These are phyloP conservation scores for Enhydra lutris DNA, from an alignment of 2,113 vertebrate species.

Conservation along the genomic window DNA sequence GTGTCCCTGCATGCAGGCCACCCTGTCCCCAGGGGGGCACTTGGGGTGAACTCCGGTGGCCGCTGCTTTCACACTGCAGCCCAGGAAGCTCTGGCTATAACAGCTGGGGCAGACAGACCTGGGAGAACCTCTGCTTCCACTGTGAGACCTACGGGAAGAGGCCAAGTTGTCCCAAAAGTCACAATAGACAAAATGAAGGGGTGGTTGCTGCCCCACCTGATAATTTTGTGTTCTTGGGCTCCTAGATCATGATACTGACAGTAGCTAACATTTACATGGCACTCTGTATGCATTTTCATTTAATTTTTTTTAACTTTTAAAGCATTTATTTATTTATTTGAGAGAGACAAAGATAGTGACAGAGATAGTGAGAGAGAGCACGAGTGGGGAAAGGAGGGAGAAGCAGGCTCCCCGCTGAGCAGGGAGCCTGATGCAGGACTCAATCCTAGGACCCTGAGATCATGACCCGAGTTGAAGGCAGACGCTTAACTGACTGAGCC, in stretches of 20 bases:
- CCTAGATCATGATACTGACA: not conserved
- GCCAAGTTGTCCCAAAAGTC: not conserved
- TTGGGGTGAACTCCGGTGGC: not conserved
- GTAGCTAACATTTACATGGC: not conserved
- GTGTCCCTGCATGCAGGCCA: not conserved
- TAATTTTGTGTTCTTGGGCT: not conserved
- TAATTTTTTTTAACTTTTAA: not conserved
- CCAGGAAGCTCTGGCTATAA: not conserved
- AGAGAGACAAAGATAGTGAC: not conserved
- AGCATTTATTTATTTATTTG: not conserved
- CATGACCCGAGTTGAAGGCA: too few relatives aligned
- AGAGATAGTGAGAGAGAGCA: too few relatives aligned
- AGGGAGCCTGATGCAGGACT: too few relatives aligned
- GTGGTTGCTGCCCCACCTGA: not conserved
- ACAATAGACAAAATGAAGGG: not conserved
- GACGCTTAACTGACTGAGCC: too few relatives aligned
- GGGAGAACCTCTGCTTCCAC: not conserved
- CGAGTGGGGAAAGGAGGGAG: too few relatives aligned
- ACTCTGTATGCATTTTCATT: conserved; percentile 16
- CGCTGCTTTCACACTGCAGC: not conserved
- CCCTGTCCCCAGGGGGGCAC: not conserved
- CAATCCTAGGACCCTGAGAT: too few relatives aligned
- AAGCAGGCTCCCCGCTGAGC: too few relatives aligned
- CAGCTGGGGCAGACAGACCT: not conserved
- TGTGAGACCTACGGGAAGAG: not conserved